These are phyloP conservation scores for Daphoenositta chrysoptera DNA, from an alignment of 2,113 vertebrate genomes.

Conservation along the genomic window DNA sequence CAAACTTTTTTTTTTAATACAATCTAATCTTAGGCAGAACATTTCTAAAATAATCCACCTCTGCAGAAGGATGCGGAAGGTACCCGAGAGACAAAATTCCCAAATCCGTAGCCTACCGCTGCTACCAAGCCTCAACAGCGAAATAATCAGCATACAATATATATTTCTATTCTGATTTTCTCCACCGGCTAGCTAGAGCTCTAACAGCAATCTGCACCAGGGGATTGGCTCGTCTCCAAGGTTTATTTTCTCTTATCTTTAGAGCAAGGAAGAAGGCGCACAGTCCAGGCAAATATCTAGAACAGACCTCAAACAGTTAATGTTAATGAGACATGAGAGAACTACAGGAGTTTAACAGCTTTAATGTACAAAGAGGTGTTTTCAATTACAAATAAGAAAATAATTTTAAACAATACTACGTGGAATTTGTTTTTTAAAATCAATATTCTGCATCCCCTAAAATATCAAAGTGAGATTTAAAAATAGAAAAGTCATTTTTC, in stretches of 20 bases:
- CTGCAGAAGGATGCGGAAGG: slow-evolving; percentile 19
- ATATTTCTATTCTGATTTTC: slow-evolving; percentile 53
- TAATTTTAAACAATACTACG: slow-evolving; percentile 69
- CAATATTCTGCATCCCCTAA: slow-evolving; percentile 65
- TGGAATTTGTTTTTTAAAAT: slow-evolving; percentile 56
- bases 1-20: slow-evolving; percentile 20
- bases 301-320: slow-evolving; percentile 72
- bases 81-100: slow-evolving; percentile 19
- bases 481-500: slow-evolving; percentile 78
- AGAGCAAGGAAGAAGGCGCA: slow-evolving; percentile 44
- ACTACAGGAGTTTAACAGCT: slow-evolving; percentile 68
- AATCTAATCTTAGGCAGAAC: slow-evolving; percentile 10
- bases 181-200: slow-evolving; percentile 37
- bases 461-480: slow-evolving; percentile 77
- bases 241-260: slow-evolving; percentile 74
- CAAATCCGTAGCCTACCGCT: neutral
- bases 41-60: slow-evolving; percentile 45
- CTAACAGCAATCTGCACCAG: slow-evolving; percentile 40
- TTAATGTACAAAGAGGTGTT: slow-evolving; percentile 80
- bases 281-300: slow-evolving; percentile 51
- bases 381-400: slow-evolving; percentile 81
- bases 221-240: slow-evolving; percentile 64
- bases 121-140: slow-evolving; percentile 20
- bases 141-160: slow-evolving; percentile 52
- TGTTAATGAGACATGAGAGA: slow-evolving; percentile 70